Percentiles rank a stretch among this genome's conserved stretches.
These are phyloP conservation scores for Barnardius zonarius DNA, from an alignment of 2,113 vertebrate species.

Conservation along the genomic window DNA sequence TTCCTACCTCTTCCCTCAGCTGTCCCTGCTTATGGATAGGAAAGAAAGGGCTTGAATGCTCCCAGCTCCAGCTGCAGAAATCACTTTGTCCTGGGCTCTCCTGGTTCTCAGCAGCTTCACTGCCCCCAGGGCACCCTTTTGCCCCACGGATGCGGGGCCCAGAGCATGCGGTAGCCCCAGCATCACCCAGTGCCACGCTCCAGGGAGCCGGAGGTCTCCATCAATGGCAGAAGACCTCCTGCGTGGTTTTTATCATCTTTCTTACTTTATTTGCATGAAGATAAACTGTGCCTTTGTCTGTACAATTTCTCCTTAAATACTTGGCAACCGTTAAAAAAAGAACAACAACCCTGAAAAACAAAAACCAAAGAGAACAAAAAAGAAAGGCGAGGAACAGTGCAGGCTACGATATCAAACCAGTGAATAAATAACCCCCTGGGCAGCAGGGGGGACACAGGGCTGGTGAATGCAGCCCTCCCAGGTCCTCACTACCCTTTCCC, in stretches of 20 bases:
- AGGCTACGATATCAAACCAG: conserved; percentile 48
- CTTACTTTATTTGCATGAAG: conserved; percentile 62
- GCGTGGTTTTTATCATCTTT: neutral
- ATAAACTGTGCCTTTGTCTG: neutral
- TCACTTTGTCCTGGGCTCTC: neutral
- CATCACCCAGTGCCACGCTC: rapidly evolving
- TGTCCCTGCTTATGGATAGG: neutral
- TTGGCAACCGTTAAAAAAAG: conserved; percentile 14
- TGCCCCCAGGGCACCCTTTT: neutral
- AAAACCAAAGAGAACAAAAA: neutral
- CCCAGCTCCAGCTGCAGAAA: neutral
- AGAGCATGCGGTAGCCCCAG: rapidly evolving
- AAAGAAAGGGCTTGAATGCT: neutral
- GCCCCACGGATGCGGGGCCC: rapidly evolving
- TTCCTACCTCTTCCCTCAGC: neutral
- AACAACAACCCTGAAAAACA: neutral
- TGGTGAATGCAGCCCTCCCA: neutral
- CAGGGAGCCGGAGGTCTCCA: neutral
- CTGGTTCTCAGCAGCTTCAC: neutral
- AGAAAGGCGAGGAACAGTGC: neutral
- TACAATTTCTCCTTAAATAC: conserved; percentile 62
- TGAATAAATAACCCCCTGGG: conserved; percentile 61
- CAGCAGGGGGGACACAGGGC: neutral
- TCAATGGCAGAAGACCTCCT: neutral
- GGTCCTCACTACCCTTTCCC: neutral